Base-by-base conservation (phyloP, 2,888 invertebrate species). In the Panopea generosa region DNA sequence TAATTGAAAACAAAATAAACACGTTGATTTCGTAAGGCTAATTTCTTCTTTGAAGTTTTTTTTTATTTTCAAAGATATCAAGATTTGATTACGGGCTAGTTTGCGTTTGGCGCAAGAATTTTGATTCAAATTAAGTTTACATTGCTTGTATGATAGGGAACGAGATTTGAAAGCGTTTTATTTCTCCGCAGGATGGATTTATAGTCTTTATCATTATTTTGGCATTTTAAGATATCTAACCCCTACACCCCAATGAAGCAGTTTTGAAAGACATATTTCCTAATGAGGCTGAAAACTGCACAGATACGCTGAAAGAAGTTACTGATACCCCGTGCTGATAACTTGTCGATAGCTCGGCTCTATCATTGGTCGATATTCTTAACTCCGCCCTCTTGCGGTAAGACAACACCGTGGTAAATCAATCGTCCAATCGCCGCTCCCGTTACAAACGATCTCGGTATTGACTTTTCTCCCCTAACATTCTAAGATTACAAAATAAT, bases 401-500 rank as follows among this genome's bases (percentile, higher is more conserved):
- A 59, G 14, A 71, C 67, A 56, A 62, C 76, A 50, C 49, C 62
- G 68, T 72, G 20, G 18, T 49, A 61, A 16, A 40, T 27, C n/a
- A 40, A 29, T 40, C 45, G 40, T 14, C 74, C 77, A 81, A 77
- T 77, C 27, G 45, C 22, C 61, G 16, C 7, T 24, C 33, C 33
- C 63, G 76, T 80, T 80, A 77, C 72, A 80, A 66, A 52, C 22
- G 18, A 33, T 29, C 38, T 45, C 22, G 49, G 50, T 38, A 22
- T 22, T 43, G 24, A 24, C 38, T 33, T 45, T 62, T 49, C 47
- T 24, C 33, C 61, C 47, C 47, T 29, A 50, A 38, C 57, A 53
- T 65, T 43, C 26, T 62, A 57, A 67, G 65, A 69, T 70, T 72
- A 76, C 76, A 76, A 76, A 80, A 80, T 80, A 73, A 80, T 74